Evolutionary conservation across 2,888 invertebrate species (phyloP).

Genomic region (Rhorus exstirpatorius): DNA sequence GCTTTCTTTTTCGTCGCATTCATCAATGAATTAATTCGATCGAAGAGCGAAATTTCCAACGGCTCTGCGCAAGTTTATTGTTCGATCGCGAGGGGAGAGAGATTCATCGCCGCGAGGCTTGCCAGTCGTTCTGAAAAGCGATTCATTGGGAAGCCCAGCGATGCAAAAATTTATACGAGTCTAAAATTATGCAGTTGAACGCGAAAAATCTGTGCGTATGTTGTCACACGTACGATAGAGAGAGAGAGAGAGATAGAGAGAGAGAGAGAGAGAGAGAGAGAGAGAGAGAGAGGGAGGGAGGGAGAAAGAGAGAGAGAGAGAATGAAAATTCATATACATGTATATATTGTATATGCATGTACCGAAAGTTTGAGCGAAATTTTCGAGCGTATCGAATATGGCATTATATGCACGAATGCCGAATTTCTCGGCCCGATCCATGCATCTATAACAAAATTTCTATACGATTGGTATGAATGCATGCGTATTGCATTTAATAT

Average conservation of each 20-base stretch:
- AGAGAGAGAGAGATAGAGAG: background rate
- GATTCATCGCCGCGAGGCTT: slow-evolving; percentile 25
- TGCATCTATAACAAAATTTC: slow-evolving; percentile 2
- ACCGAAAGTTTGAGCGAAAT: slow-evolving; percentile 24
- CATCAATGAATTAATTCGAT: slow-evolving; percentile 54
- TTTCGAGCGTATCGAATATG: slow-evolving; percentile 53
- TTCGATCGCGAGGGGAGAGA: slow-evolving; percentile 23
- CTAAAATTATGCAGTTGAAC: slow-evolving; percentile 44
- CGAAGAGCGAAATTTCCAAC: slow-evolving; percentile 49
- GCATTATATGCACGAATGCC: slow-evolving; percentile 51
- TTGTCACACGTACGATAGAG: slow-evolving; percentile 22
- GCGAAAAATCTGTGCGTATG: slow-evolving; percentile 29
- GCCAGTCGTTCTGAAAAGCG: slow-evolving; percentile 29
- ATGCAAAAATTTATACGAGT: slow-evolving; percentile 52
- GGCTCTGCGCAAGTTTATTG: slow-evolving; percentile 25
- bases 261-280: too few species aligned
- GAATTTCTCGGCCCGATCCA: slow-evolving; percentile 10
- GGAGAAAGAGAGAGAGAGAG: too few species aligned
- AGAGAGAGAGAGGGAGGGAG: too few species aligned
- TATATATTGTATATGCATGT: background rate
- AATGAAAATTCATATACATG: background rate
- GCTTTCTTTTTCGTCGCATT: background rate
- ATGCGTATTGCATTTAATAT: slow-evolving; percentile 15
- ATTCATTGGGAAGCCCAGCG: slow-evolving; percentile 32
- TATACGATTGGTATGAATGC: slow-evolving; percentile 41